Evolutionary conservation across 1,140 invertebrate species (phyloP), one percentile per base, ranked within the genome.

Genomic region (Brachionus koreanus): DNA sequence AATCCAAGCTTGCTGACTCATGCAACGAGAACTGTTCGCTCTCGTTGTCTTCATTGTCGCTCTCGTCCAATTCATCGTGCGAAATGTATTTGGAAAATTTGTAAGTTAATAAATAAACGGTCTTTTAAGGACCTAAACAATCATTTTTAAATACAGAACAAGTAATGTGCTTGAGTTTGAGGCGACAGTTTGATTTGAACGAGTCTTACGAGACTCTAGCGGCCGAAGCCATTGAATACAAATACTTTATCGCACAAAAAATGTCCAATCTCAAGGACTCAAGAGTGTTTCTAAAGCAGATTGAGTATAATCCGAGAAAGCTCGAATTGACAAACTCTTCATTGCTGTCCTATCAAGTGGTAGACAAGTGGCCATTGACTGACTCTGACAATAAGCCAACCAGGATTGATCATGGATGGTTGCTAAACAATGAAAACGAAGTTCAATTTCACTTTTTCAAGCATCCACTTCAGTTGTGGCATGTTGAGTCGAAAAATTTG

Each of bases 361-460:
- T 19, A 16, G 76, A 79, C 61, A 79, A 79, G 16, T 79, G 76
- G 76, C 49, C 61, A 9, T 43, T 61, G 33, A 5, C 33, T 5
- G 76, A 61, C 16, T 7, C 25, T n/a, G 76, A 61, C 5, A 57
- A 61, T 19, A 79, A 61, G 29, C 33, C 19, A 1, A 35, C n/a
- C 23, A 35, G 76, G 23, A 65, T 57, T n/a, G 76, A 79, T n/a
- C 13, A 61, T 42, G 76, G 76, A 12, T 79, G 76, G 76, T 16
- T 79, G 23, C 37, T 65, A 16, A 79, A 57, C n/a, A 33, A 33
- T 10, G 76, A 79, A 35, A 79, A 79, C n/a, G 76, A 79, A 49
- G n/a, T 79, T 1, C 76, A 79, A 43, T 79, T 79, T 37, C 76
- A 79, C 10, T 79, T 79, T 33, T 79, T 79, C 29, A 79, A 79